A percentile compares a stretch with the other conserved stretches of the same genome.
phyloP scores from a whole-genome alignment of 2,888 invertebrate genomes.

The Ennomos fuscantarius region DNA sequence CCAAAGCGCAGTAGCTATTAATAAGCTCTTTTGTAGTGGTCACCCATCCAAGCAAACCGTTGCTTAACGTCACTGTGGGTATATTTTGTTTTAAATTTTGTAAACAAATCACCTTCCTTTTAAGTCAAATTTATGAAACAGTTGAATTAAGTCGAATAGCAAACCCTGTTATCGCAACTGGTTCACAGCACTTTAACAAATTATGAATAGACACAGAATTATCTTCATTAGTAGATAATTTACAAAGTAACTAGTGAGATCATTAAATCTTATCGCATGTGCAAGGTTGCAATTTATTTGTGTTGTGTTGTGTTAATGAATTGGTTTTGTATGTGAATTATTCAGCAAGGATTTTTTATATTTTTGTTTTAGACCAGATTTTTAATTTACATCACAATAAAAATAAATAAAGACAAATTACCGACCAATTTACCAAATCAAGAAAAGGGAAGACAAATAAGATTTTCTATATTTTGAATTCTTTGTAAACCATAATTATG shows the following conservation, averaged over 20 bases:
- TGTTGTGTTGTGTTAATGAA: constrained; percentile 6
- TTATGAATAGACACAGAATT: constrained; percentile 18
- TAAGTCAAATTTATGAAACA: too few species aligned
- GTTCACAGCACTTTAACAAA: constrained; percentile 8
- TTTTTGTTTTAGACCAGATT: not conserved
- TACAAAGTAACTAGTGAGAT: constrained; percentile 6
- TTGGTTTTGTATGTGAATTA: not conserved
- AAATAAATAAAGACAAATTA: too few species aligned
- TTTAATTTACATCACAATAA: too few species aligned
- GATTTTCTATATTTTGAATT: too few species aligned
- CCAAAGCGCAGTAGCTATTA: too few species aligned
- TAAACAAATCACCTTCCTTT: too few species aligned
- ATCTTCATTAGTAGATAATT: constrained; percentile 18
- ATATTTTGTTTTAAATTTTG: too few species aligned
- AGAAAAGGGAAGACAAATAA: too few species aligned
- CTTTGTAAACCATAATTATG: too few species aligned
- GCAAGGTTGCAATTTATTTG: constrained; percentile 11
- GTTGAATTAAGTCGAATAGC: constrained; percentile 2
- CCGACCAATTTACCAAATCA: not conserved
- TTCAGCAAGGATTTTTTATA: not conserved
- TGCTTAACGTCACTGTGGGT: too few species aligned
- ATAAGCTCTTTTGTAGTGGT: too few species aligned
- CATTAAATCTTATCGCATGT: constrained; percentile 6
- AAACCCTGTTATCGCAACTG: constrained; percentile 19
- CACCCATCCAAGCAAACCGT: too few species aligned